These are phyloP conservation scores for Neria commutata DNA, from an alignment of 2,888 invertebrate genomes.

Conservation along the genomic window DNA sequence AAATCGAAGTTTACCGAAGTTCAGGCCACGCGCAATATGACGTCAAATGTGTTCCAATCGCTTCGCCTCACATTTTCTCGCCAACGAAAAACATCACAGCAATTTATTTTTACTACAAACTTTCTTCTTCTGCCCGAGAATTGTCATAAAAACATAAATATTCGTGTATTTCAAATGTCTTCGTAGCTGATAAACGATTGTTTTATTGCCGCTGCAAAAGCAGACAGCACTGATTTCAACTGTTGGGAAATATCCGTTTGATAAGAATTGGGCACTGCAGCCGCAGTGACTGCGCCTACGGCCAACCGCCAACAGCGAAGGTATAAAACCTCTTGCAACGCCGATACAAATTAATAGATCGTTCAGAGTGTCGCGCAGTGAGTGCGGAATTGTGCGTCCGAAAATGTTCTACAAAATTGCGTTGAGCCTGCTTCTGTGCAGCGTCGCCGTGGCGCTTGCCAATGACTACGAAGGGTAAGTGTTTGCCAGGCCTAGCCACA, in stretches of 20 bases:
- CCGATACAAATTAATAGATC: background rate
- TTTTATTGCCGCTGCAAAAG: background rate
- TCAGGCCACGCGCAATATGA: too few relatives aligned
- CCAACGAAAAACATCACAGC: too few relatives aligned
- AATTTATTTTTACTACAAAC: too few relatives aligned
- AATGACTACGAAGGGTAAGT: slow-evolving; percentile 21
- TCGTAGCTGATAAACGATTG: background rate
- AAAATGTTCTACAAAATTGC: slow-evolving; percentile 12
- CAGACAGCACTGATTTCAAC: background rate
- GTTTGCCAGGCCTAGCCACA: background rate
- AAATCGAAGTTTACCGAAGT: too few relatives aligned
- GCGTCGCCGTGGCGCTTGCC: slow-evolving; percentile 25
- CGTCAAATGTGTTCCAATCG: too few relatives aligned
- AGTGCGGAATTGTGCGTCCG: background rate
- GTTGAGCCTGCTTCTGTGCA: slow-evolving; percentile 6
- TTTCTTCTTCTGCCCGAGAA: background rate
- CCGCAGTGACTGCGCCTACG: too few relatives aligned
- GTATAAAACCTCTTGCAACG: background rate
- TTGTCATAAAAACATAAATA: background rate
- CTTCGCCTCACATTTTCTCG: too few relatives aligned
- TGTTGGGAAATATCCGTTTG: background rate
- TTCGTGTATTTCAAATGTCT: background rate
- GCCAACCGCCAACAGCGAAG: too few relatives aligned
- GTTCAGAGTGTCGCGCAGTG: background rate
- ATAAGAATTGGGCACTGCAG: background rate